Base-by-base conservation (phyloP, 2,888 invertebrate genomes). In the Ormyrus labotus region DNA sequence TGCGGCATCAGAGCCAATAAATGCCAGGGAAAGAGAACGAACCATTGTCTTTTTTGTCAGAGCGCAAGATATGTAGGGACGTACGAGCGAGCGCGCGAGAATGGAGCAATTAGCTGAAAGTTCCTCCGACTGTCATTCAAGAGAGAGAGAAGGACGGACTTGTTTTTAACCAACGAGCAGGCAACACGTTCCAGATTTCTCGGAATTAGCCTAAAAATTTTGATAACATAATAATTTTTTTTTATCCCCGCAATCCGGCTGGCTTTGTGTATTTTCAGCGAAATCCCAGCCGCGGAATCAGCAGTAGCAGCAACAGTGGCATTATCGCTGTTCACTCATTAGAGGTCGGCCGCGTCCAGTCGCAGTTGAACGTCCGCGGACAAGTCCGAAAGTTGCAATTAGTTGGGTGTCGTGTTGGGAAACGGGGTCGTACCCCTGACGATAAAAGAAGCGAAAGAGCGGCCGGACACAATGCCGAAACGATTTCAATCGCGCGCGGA, bases 401-500 rank as follows among this genome's bases (percentile, higher is more conserved):
- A 83, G 83, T 78, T 71, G 76, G 73, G 83, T 81, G 78, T 81
- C 74, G 81, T 72, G 75, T 64, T 70, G 34, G 79, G 65, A 81
- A 82, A 82, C 63, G 81, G 63, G 82, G 82, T 82, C 81, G 73
- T 76, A 19, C 76, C 64, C 72, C 58, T n/a, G 80, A 74, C 71
- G 84, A 85, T 84, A 84, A 83, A 84, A 83, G 83, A 84, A 85
- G 69, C 68, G 82, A 75, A 72, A 64, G 63, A 71, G 72, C 50
- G 67, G 69, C 75, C 78, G 83, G 75, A 79, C 83, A 84, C 85
- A 84, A 85, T 85, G 85, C 82, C 83, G 79, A 81, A 82, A 82
- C 85, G 86, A 85, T 86, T 85, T 84, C 85, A 84, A 83, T 84
- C 81, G 75, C 75, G 75, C 75, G 72, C 68, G 69, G 68, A 47